These are phyloP conservation scores for Drosophila simulans DNA, from an alignment of 1,140 invertebrate genomes.

Conservation along the genomic window DNA sequence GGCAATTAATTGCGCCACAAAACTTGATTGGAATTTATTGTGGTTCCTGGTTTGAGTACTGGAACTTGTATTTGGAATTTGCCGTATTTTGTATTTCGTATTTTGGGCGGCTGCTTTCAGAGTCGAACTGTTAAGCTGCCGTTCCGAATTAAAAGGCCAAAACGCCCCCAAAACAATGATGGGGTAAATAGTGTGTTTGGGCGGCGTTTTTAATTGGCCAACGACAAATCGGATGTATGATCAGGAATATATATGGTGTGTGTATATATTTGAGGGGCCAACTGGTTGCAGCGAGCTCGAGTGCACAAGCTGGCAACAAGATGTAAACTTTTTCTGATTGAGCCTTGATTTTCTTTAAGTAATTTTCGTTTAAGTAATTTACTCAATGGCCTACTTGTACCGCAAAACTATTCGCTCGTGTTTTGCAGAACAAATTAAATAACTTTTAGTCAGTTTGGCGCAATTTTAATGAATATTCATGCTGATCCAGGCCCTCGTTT, in stretches of 20 bases:
- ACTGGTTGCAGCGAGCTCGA: background rate
- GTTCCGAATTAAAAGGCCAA: background rate
- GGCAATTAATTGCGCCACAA: constrained; percentile 71
- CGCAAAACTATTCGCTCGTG: background rate
- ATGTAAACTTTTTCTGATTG: background rate
- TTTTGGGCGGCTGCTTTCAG: background rate
- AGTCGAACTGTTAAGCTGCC: constrained; percentile 18
- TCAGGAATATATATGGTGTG: background rate
- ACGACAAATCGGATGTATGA: too few relatives aligned
- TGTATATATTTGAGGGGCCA: background rate
- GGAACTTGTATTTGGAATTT: background rate
- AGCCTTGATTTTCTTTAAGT: constrained; percentile 15
- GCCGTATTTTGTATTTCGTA: too few relatives aligned
- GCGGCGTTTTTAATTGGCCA: too few relatives aligned
- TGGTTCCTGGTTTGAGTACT: constrained; percentile 23
- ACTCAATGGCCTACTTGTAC: background rate
- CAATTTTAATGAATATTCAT: constrained; percentile 31
- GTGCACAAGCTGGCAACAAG: background rate
- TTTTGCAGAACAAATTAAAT: constrained; percentile 30
- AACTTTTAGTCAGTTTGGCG: constrained; percentile 19
- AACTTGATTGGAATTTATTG: constrained; percentile 73
- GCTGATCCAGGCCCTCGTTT: background rate
- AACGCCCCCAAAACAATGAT: background rate
- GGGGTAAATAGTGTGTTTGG: background rate
- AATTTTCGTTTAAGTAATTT: constrained; percentile 3